phyloP scores from a whole-genome alignment of 2,113 vertebrate species.

The Ginglymostoma cirratum region DNA sequence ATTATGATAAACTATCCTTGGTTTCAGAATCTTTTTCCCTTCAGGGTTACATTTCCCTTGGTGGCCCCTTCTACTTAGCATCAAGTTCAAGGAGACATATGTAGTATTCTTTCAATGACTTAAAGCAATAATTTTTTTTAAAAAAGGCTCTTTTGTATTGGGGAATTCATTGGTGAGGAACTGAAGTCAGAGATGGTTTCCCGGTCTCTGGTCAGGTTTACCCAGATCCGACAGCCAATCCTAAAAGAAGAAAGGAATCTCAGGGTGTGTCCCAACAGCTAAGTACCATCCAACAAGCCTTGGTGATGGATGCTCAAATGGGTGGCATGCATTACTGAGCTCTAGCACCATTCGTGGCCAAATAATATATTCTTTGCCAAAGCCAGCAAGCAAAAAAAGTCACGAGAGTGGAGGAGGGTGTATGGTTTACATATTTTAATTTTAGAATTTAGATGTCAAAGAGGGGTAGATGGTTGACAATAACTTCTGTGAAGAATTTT shows the following conservation, averaged over 20 bases:
- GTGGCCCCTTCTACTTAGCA: neutral
- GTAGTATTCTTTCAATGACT: neutral
- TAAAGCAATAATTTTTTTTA: neutral
- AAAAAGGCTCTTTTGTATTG: neutral
- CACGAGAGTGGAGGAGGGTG: neutral
- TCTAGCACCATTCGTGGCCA: neutral
- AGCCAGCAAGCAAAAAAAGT: neutral
- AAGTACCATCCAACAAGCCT: neutral
- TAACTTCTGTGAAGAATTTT: too few species aligned
- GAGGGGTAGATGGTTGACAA: too few species aligned
- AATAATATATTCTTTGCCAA: neutral
- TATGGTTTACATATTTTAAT: too few species aligned
- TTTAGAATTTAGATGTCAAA: too few species aligned
- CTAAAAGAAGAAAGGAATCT: neutral
- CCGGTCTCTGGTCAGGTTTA: neutral
- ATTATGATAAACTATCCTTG: neutral
- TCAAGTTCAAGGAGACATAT: neutral
- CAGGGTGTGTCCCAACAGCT: neutral
- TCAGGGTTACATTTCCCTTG: neutral
- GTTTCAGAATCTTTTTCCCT: neutral
- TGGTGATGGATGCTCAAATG: neutral
- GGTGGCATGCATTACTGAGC: neutral
- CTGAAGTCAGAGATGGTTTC: neutral
- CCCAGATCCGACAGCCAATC: neutral
- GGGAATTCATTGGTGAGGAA: neutral